Conservation (phyloP, 1,140 invertebrate species). For the Aricia agestis region DNA sequence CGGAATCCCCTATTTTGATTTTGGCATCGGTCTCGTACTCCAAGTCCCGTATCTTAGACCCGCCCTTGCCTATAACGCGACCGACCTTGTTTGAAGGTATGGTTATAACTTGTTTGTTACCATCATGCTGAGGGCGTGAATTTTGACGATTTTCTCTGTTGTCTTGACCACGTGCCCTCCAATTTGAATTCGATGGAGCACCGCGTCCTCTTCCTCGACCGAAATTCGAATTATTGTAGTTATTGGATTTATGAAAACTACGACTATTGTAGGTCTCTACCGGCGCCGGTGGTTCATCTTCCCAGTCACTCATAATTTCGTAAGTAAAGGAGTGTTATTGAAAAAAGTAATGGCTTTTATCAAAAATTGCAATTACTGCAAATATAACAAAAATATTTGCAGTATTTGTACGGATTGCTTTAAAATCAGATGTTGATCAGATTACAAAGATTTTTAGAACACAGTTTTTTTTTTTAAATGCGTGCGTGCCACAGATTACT, state of each 20-base stretch:
- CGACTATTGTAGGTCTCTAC: conserved; percentile 22
- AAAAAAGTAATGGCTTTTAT: too few relatives aligned
- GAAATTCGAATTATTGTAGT: conserved; percentile 19
- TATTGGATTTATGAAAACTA: conserved; percentile 28
- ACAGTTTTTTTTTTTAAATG: too few relatives aligned
- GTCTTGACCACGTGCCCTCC: conserved; percentile 39
- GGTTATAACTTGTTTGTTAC: conserved; percentile 51
- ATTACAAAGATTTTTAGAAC: too few relatives aligned
- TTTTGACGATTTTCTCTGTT: conserved; percentile 20
- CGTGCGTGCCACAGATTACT: too few relatives aligned
- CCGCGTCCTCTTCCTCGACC: conserved; percentile 36
- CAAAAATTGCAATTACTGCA: too few relatives aligned
- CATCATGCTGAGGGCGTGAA: conserved; percentile 18
- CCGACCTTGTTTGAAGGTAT: conserved; percentile 60
- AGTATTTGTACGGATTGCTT: too few relatives aligned
- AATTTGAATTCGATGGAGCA: conserved; percentile 39
- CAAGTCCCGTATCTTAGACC: conserved; percentile 85
- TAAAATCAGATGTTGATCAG: too few relatives aligned
- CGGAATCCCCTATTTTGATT: conserved; percentile 60
- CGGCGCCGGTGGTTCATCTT: conserved; percentile 39
- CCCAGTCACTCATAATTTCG: conserved; percentile 41
- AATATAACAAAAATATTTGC: too few relatives aligned
- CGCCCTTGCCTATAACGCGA: conserved; percentile 80
- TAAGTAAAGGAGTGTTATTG: neutral
- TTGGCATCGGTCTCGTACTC: conserved; percentile 70